phyloP scores from a whole-genome alignment of 2,888 invertebrate species.

The Orthosia gothica region DNA sequence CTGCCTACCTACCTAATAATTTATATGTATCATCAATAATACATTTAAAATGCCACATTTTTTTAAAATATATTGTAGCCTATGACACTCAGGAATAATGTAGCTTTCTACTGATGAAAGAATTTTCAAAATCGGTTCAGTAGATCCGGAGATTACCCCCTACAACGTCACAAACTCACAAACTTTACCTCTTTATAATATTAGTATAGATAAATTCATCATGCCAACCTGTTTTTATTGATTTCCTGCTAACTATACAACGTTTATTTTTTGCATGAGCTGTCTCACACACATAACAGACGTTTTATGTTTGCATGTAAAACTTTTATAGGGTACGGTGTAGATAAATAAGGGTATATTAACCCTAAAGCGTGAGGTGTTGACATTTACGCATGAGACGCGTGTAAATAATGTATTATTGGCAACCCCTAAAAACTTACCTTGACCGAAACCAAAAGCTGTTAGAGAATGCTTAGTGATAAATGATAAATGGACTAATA shows the following conservation, averaged over 20 bases:
- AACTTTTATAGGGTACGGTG: slow-evolving; percentile 6
- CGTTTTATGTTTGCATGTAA: background rate
- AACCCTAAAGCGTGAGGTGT: background rate
- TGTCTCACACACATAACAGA: background rate
- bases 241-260: slow-evolving; percentile 30
- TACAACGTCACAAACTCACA: no score
- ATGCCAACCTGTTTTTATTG: slow-evolving; percentile 14
- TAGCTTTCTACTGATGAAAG: no score
- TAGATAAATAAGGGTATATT: background rate
- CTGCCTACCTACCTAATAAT: no score
- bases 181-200: no score
- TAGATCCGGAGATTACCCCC: no score
- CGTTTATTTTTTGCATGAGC: background rate
- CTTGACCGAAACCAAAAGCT: background rate
- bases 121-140: no score
- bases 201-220: background rate
- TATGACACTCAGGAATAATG: no score
- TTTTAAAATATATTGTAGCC: no score
- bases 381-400: background rate
- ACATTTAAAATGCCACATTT: no score
- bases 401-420: slow-evolving; percentile 3
- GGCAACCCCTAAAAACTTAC: background rate
- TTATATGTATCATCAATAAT: no score
- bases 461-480: background rate
- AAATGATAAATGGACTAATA: no score